Evolutionary conservation across 2,888 invertebrate genomes (phyloP), one percentile per base, ranked within the genome.

Genomic region (Xylota sylvarum): DNA sequence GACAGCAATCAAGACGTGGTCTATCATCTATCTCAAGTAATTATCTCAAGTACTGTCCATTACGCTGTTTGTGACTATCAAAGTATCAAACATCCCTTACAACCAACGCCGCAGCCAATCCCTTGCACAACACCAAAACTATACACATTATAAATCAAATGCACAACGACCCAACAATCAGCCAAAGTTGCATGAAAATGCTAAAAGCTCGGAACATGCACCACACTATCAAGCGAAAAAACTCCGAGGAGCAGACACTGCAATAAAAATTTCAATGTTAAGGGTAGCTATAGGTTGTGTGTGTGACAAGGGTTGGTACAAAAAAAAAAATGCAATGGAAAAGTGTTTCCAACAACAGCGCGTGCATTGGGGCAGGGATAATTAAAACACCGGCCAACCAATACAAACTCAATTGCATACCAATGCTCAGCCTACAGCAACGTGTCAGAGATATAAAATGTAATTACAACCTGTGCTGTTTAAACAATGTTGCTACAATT

Each of bases 341-440:
- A 27, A 32, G 12, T 9, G 14, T 60, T 84, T 40, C 69, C 56
- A 80, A 58, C 69, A 84, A 84, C 80, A 10, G 80, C 84, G 80
- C 80, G 80, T 80, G 80, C 69, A 80, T 84, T 84, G 80, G 73
- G 84, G 84, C 84, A 84, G 84, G 83, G 43, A 74, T 37, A 37
- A 79, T 78, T 58, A 46, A 40, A 43, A 73, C 52, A 52, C 27
- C 40, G 17, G 10, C 40, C 52, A 48, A 1, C 27, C 56, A 43
- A 40, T 32, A 27, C 56, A 56, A 14, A 48, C 17, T 19, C 30
- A 17, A 32, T 2, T 23, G 4, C 12, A 60, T 14, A 58, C 30
- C 6, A 4, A n/a, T n/a, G 7, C 35, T 1, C 48, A 64, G 7
- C 2, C 4, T 43, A 30, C n/a, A 62, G 30, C 30, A 19, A 9